A percentile compares a stretch with the other conserved stretches of the same genome.
These are phyloP conservation scores for Agrochola lychnidis DNA, from an alignment of 2,888 invertebrate genomes.

Conservation along the genomic window DNA sequence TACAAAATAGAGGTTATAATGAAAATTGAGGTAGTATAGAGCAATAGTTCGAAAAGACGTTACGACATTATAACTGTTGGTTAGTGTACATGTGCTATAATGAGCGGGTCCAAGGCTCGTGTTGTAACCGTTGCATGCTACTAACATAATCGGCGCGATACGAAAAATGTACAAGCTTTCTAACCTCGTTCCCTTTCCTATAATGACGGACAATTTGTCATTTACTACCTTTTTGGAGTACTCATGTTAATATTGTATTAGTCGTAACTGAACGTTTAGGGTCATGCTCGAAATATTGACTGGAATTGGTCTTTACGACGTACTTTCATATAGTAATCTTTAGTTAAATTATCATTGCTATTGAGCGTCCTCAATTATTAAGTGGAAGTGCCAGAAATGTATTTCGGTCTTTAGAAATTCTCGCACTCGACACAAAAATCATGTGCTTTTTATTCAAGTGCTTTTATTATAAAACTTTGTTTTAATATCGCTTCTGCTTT, in stretches of 20 bases:
- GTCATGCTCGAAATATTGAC: constrained; percentile 17
- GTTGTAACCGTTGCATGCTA: constrained; percentile 80
- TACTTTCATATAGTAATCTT: constrained; percentile 6
- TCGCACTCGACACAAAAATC: constrained; percentile 28
- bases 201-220: constrained; percentile 70
- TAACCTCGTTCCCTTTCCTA: constrained; percentile 83
- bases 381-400: constrained; percentile 18
- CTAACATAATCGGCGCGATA: constrained; percentile 69
- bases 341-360: neutral
- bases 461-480: constrained; percentile 48
- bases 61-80: constrained; percentile 79
- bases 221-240: constrained; percentile 57
- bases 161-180: constrained; percentile 80
- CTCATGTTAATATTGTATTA: constrained; percentile 49
- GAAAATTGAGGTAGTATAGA: constrained; percentile 57
- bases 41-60: constrained; percentile 73
- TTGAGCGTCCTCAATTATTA: constrained; percentile 22
- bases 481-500: constrained; percentile 36
- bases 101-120: constrained; percentile 79
- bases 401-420: constrained; percentile 28
- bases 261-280: constrained; percentile 24
- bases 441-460: constrained; percentile 53
- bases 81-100: constrained; percentile 72
- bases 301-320: constrained; percentile 22
- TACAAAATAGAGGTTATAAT: constrained; percentile 12